A percentile compares a stretch with the other conserved stretches of the same genome.
phyloP scores from a whole-genome alignment of 2,113 vertebrate species.

The Corythornis madagascariensis region DNA sequence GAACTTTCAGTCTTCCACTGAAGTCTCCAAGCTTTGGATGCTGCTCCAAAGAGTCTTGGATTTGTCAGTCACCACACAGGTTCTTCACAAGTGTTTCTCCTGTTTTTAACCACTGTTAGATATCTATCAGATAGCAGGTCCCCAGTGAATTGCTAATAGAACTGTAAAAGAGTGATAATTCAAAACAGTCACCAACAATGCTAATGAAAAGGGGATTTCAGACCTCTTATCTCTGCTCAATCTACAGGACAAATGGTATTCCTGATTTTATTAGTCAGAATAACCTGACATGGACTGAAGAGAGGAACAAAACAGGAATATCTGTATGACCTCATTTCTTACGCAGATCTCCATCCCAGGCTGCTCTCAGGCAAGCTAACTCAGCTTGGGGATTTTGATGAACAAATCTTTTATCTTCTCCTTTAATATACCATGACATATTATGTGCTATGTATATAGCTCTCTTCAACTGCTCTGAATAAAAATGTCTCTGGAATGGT shows the following conservation, averaged over 20 bases:
- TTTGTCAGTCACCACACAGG: background rate
- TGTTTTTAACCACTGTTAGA: background rate
- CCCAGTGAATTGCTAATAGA: background rate
- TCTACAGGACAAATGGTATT: background rate
- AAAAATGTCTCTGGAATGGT: background rate
- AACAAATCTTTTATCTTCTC: background rate
- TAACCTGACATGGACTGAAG: background rate
- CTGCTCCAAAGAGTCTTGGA: background rate
- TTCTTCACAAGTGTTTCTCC: background rate
- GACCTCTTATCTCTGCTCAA: background rate
- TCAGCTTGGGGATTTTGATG: background rate
- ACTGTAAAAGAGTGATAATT: background rate
- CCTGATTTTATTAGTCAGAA: slow-evolving; percentile 15
- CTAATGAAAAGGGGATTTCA: slow-evolving; percentile 24
- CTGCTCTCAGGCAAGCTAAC: background rate
- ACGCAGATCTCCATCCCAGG: background rate
- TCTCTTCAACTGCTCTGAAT: background rate
- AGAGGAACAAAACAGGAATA: background rate
- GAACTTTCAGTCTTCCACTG: background rate
- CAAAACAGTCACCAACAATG: background rate
- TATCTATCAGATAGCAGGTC: background rate
- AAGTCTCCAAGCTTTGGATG: background rate
- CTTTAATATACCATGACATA: background rate
- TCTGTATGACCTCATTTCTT: background rate
- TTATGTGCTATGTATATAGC: background rate